phyloP scores from a whole-genome alignment of 2,888 invertebrate species.

The Oithona nana region DNA sequence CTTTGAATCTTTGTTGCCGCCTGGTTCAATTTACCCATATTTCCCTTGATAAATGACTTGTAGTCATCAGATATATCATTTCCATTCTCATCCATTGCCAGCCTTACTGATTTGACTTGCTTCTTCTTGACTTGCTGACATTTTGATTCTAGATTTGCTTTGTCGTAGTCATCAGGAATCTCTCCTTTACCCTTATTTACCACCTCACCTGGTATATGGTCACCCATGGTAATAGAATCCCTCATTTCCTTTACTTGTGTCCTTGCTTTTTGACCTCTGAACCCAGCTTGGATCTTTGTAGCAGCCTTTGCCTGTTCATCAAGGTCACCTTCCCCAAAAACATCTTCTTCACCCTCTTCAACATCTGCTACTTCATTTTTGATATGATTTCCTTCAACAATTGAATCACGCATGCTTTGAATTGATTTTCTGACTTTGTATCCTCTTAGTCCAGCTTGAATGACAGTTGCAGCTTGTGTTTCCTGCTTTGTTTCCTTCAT shows the following conservation, averaged over 20 bases:
- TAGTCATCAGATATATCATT: too few relatives aligned
- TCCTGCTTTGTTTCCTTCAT: neutral
- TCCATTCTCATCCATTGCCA: too few relatives aligned
- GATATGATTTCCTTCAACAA: neutral
- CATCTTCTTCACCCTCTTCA: too few relatives aligned
- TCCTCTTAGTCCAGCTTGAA: neutral
- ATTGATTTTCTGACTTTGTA: neutral
- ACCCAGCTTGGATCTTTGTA: slow-evolving; percentile 4
- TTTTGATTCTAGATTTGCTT: too few relatives aligned
- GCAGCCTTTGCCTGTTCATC: neutral
- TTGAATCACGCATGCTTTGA: neutral
- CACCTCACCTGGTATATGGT: too few relatives aligned
- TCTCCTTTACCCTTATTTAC: too few relatives aligned
- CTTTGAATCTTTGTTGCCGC: too few relatives aligned
- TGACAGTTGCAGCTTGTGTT: neutral
- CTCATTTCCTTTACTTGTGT: slow-evolving; percentile 2
- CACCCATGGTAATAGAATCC: neutral
- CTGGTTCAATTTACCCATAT: too few relatives aligned
- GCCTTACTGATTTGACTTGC: too few relatives aligned
- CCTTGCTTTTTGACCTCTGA: neutral
- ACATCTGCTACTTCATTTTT: neutral
- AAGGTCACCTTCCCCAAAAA: neutral
- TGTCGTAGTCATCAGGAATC: too few relatives aligned
- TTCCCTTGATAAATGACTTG: too few relatives aligned
- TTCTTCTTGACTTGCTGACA: too few relatives aligned